Base-by-base conservation (phyloP, 2,113 vertebrate species). In the Protobothrops mucrosquamatus region DNA sequence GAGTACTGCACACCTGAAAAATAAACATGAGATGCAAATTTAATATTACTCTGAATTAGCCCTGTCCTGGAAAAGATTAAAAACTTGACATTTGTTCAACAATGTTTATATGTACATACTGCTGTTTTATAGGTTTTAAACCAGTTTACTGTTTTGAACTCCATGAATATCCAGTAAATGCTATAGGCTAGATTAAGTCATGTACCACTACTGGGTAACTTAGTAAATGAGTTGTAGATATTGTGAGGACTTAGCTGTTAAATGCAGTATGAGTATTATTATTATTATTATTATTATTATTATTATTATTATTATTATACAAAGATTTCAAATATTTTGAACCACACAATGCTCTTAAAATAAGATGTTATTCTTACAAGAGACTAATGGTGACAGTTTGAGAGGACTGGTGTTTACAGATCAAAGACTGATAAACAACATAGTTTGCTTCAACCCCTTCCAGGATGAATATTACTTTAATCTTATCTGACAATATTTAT, bases 1-100 rank as follows among this genome's bases (percentile, higher is more conserved):
- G 96, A 99, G 98, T 96, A 99, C 96, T 15, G 99, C 99, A 98
- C 99, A 99, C 95, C 99, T 99, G 96, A 91, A 59, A 96, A 52
- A 46, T 90, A 94, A 0, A 94, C 0, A 96, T 51, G 92, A 94
- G 93, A 85, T 69, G 85, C 88, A 94, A n/a, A 34, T 39, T 39
- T 90, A 23, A 64, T 48, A 29, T 0, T 24, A 3, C 6, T 43
- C 26, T 43, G 22, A 87, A 90, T 9, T 23, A 90, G 5, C 20
- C 20, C 20, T 12, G 29, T 39, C 22, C 43, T 51, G 23, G 10
- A 89, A 46, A 57, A 81, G 43, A 22, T 26, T 34, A 88, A 39
- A 12, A 86, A 11, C n/a, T 51, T 7, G n/a, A 39, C 22, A 54
- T 88, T 51, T 89, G 7, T 64, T 64, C 89, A 48, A 20, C 20